phyloP scores from a whole-genome alignment of 2,797 vertebrate genomes.

The Melanotaenia trifasciata region DNA sequence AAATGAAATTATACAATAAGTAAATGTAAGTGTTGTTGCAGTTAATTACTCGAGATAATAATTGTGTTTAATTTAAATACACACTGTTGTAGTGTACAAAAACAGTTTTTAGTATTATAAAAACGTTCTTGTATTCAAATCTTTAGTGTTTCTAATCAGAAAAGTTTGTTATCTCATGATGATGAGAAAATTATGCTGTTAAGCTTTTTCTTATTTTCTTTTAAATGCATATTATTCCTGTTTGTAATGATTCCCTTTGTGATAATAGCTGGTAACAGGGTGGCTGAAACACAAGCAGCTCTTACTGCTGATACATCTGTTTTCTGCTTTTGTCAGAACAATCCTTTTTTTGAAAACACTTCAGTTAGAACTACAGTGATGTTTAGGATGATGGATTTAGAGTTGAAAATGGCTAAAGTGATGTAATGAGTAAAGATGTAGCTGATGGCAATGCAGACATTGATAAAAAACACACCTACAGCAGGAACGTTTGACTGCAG shows the following conservation, averaged over 20 bases:
- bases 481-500: constrained; percentile 2
- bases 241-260: background rate
- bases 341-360: background rate
- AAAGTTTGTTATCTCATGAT: background rate
- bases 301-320: background rate
- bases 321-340: background rate
- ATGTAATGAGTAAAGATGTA: background rate
- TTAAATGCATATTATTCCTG: background rate
- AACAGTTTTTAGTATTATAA: background rate
- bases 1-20: background rate
- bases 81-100: background rate
- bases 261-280: background rate
- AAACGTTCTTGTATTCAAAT: background rate
- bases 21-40: background rate
- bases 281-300: background rate
- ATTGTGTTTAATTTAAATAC: background rate
- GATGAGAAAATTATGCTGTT: background rate
- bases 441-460: background rate
- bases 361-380: background rate
- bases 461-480: constrained; percentile 4
- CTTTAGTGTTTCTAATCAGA: background rate
- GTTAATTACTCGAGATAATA: background rate
- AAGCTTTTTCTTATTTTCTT: background rate
- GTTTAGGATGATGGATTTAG: background rate
- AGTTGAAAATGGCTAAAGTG: constrained; percentile 5